phyloP scores from a whole-genome alignment of 2,113 vertebrate species.

The Solenodon paradoxus region DNA sequence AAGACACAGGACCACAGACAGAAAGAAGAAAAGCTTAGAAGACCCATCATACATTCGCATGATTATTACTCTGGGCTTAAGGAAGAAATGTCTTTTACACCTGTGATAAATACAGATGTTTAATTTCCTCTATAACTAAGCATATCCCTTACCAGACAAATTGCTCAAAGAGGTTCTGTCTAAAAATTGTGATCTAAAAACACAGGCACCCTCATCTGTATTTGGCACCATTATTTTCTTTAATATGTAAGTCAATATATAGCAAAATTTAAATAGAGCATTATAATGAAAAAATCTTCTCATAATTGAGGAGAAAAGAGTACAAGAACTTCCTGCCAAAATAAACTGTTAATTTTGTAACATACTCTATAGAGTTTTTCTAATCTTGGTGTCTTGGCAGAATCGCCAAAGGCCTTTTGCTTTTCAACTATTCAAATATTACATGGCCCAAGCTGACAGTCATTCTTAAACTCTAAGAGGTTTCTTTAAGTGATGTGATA shows the following conservation, averaged over 20 bases:
- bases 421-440: conserved; percentile 33
- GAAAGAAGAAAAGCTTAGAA: neutral
- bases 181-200: conserved; percentile 66
- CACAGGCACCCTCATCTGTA: conserved; percentile 57
- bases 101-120: neutral
- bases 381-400: conserved; percentile 2
- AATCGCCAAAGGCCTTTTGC: conserved; percentile 37
- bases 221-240: conserved; percentile 71
- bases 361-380: conserved; percentile 6
- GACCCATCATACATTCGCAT: neutral
- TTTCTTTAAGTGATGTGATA: neutral
- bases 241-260: conserved; percentile 77
- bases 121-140: neutral
- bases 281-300: conserved; percentile 80
- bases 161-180: conserved; percentile 37
- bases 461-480: conserved; percentile 27
- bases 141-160: neutral
- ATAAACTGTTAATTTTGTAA: conserved; percentile 74
- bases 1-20: neutral
- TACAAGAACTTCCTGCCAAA: conserved; percentile 75
- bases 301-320: conserved; percentile 78
- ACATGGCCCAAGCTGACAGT: conserved; percentile 10
- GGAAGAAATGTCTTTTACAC: neutral
- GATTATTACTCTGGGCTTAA: neutral
- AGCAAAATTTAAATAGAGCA: conserved; percentile 78